phyloP scores from a whole-genome alignment of 1,140 invertebrate genomes.

The Latrodectus geometricus region DNA sequence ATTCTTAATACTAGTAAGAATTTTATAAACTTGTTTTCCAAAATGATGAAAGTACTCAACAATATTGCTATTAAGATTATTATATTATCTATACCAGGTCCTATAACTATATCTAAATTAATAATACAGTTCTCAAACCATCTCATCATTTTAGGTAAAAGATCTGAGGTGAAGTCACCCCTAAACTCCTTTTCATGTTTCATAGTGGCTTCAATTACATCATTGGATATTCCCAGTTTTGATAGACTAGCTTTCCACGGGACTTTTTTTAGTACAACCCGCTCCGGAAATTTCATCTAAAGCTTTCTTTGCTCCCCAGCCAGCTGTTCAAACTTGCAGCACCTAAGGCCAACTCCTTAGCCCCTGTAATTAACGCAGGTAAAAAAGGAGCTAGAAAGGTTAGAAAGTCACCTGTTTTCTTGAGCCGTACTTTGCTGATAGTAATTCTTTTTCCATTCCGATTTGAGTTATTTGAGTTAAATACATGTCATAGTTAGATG shows the following conservation, averaged over 20 bases:
- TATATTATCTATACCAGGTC: constrained; percentile 38
- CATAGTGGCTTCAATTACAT: constrained; percentile 25
- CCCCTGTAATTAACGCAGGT: background rate
- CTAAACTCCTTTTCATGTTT: constrained; percentile 26
- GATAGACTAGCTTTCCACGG: constrained; percentile 10
- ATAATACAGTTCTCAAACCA: constrained; percentile 13
- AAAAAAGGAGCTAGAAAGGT: constrained; percentile 18
- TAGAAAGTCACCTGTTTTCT: constrained; percentile 11
- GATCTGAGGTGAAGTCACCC: constrained; percentile 16
- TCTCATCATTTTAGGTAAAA: constrained; percentile 28
- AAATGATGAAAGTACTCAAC: constrained; percentile 26
- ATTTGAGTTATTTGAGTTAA: constrained; percentile 11
- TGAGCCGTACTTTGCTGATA: background rate
- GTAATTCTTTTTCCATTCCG: background rate
- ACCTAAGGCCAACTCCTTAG: background rate
- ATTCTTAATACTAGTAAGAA: background rate
- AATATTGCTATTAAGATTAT: constrained; percentile 22
- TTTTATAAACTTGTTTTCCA: background rate
- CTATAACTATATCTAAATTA: constrained; percentile 34
- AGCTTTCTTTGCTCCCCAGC: constrained; percentile 15
- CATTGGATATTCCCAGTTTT: constrained; percentile 36
- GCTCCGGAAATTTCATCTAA: constrained; percentile 34
- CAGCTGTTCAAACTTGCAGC: background rate
- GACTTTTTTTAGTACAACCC: background rate
- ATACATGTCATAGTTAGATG: background rate